Conservation (phyloP, 2,113 vertebrate species). For the Ammodramus savannarum region DNA sequence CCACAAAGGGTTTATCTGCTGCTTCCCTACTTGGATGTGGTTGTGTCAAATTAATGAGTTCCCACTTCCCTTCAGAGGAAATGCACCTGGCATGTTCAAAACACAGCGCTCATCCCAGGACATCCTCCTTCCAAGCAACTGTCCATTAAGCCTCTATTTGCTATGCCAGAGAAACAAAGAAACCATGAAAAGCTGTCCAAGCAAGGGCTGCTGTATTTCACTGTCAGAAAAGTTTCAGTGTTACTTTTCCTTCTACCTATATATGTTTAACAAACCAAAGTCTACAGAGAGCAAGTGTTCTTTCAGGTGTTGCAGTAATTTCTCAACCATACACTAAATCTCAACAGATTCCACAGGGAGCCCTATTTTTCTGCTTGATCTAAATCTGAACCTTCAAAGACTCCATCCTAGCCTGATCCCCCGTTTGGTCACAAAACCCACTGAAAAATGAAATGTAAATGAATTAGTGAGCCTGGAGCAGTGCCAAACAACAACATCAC, state of each 20-base stretch:
- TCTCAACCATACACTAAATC: neutral
- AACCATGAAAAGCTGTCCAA: neutral
- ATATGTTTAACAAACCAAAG: neutral
- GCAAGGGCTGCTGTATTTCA: neutral
- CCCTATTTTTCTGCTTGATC: neutral
- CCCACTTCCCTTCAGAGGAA: neutral
- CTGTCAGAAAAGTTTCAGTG: neutral
- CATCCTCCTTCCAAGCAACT: neutral
- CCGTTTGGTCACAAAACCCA: neutral
- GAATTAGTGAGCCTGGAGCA: neutral
- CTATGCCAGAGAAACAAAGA: neutral
- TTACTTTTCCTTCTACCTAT: neutral
- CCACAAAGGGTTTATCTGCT: neutral
- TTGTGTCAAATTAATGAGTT: neutral
- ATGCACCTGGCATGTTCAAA: accelerated
- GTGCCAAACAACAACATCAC: neutral
- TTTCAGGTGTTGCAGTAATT: neutral
- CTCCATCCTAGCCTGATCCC: neutral
- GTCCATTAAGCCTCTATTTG: neutral
- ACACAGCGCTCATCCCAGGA: neutral
- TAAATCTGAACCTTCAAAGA: neutral
- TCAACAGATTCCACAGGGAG: neutral
- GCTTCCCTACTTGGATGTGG: neutral
- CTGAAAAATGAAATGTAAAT: neutral
- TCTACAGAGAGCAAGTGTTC: neutral